Evolutionary conservation across 2,888 invertebrate species (phyloP).

Genomic region (Hirtodrosophila duncani): DNA sequence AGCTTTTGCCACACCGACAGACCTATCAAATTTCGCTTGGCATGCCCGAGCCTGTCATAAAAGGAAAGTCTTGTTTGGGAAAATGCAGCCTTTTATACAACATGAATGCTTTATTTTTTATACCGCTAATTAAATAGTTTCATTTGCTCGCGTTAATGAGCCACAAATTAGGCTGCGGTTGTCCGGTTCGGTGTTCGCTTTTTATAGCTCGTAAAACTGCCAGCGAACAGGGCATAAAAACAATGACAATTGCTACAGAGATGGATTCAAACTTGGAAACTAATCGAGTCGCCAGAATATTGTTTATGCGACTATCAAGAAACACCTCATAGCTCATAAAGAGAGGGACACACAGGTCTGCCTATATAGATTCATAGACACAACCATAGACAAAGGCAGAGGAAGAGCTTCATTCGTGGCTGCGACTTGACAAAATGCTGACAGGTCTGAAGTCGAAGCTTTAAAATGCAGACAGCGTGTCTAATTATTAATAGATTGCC

Average conservation of each 20-base stretch:
- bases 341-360: background rate
- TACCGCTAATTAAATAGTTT: slow-evolving; percentile 64
- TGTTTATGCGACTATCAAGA: slow-evolving; percentile 61
- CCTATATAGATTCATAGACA: too few species aligned
- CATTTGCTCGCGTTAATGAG: slow-evolving; percentile 50
- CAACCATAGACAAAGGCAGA: background rate
- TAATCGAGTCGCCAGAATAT: slow-evolving; percentile 31
- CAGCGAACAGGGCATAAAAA: slow-evolving; percentile 15
- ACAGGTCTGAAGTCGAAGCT: slow-evolving; percentile 2
- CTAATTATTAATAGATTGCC: slow-evolving; percentile 65
- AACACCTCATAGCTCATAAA: slow-evolving; percentile 53
- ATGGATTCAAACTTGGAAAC: background rate
- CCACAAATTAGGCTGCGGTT: slow-evolving; percentile 59
- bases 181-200: slow-evolving; percentile 25
- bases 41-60: slow-evolving; percentile 32
- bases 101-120: slow-evolving; percentile 48
- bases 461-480: slow-evolving; percentile 71
- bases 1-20: slow-evolving; percentile 49
- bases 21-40: slow-evolving; percentile 54
- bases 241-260: slow-evolving; percentile 57
- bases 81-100: slow-evolving; percentile 16
- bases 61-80: slow-evolving; percentile 47
- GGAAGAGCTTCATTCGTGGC: too few species aligned
- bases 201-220: slow-evolving; percentile 53
- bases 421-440: background rate